Evolutionary conservation across 2,797 vertebrate species (phyloP).

Genomic region (Synanceia verrucosa): DNA sequence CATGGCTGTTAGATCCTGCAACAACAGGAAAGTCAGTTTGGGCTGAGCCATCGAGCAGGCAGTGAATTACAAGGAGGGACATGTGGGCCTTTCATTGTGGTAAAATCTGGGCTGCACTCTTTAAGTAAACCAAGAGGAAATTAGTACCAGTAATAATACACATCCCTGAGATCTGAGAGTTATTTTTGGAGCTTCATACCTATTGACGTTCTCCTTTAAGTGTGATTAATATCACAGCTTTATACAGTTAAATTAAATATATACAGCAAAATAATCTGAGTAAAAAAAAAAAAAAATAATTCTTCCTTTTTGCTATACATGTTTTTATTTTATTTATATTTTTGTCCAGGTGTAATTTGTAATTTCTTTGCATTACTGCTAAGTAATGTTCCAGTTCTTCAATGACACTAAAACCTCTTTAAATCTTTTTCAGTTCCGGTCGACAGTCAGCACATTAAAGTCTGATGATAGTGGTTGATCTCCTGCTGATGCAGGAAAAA

Average conservation of each 20-base stretch:
- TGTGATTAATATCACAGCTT: background rate
- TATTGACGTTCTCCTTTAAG: background rate
- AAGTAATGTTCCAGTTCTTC: no score
- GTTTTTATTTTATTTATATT: no score
- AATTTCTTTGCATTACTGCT: no score
- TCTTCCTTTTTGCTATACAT: no score
- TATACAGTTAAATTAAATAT: background rate
- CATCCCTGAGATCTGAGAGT: background rate
- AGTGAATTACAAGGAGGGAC: constrained; percentile 34
- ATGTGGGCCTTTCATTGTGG: constrained; percentile 9
- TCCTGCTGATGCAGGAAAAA: background rate
- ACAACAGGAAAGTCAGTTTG: constrained; percentile 52
- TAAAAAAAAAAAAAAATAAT: no score
- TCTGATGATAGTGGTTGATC: background rate
- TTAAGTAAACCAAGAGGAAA: background rate
- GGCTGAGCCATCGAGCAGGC: background rate
- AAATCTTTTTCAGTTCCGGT: background rate
- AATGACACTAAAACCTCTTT: background rate
- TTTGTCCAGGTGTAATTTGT: no score
- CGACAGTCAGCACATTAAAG: background rate
- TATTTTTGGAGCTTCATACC: background rate
- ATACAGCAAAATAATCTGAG: no score
- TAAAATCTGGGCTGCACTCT: background rate
- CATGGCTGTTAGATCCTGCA: constrained; percentile 40
- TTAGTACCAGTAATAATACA: background rate